Evolutionary conservation across 2,888 invertebrate genomes (phyloP), one percentile per base, ranked within the genome.

Genomic region (Eubasilissa splendida): DNA sequence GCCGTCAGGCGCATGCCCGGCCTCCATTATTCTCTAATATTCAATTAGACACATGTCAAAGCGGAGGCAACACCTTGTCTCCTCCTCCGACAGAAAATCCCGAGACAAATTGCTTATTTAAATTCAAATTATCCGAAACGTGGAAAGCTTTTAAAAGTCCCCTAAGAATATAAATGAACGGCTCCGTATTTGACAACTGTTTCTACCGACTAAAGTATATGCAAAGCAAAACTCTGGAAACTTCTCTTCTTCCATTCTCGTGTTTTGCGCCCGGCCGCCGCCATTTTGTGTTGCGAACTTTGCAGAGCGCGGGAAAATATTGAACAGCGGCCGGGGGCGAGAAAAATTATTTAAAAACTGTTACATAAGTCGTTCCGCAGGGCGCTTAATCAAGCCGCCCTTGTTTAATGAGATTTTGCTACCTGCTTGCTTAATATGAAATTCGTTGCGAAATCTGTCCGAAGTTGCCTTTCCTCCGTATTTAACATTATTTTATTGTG

Each of bases 201-300:
- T 80, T 80, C 80, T 70, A 70, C 76, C 76, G 76, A 65, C 63
- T 80, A 76, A 80, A 80, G 76, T 76, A 80, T 80, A 80, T 80
- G 80, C 80, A 75, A 80, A 80, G 80, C 80, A 80, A 80, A 80
- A 80, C 80, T 80, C 80, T 73, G 56, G 52, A 58, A 60, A 68
- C 59, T 70, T 52, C 70, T 59, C 77, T 50, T 56, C 76, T 53
- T 66, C 66, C 56, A 63, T 70, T 77, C 70, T 53, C 53, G 68
- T 70, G 70, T 77, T 77, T 22, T 70, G 50, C 59, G 68, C 77
- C 56, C 77, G 65, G 56, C 60, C 63, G 68, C 50, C 68, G 68
- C 68, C 77, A 71, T 77, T 71, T 68, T 60, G 42, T 50, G 59
- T 58, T 76, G 53, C 53, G 59, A 68, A 76, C 66, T 66, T 52